phyloP scores from a whole-genome alignment of 1,140 invertebrate species.

The Zaprionus ornatus region DNA sequence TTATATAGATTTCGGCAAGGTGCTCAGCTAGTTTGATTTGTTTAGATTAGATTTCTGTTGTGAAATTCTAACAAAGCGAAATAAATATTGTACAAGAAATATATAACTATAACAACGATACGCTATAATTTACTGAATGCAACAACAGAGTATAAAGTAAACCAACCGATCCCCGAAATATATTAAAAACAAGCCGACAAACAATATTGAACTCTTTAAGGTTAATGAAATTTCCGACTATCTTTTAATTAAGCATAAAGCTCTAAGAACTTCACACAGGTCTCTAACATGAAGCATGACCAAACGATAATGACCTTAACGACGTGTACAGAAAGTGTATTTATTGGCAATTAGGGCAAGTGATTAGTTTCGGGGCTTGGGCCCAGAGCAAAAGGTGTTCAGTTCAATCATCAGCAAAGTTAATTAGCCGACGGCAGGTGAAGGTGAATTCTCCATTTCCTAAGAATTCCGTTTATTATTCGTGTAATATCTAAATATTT shows the following conservation, averaged over 20 bases:
- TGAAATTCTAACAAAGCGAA: background rate
- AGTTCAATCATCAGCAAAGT: background rate
- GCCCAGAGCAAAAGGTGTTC: no score
- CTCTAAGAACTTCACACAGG: background rate
- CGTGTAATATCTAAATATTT: background rate
- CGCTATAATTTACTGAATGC: background rate
- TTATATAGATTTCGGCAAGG: background rate
- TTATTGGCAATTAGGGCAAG: background rate
- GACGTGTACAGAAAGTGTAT: background rate
- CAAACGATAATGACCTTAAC: background rate
- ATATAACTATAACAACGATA: background rate
- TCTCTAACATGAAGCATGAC: background rate
- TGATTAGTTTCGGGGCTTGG: background rate
- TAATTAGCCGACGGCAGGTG: background rate
- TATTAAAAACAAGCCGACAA: background rate
- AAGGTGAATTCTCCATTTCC: background rate
- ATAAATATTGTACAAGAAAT: background rate
- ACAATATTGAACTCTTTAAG: background rate
- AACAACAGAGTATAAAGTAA: no score
- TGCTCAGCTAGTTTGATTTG: background rate
- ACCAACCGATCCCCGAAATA: background rate
- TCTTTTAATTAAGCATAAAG: background rate
- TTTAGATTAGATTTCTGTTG: background rate
- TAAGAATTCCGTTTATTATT: background rate
- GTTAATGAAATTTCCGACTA: background rate